Conservation (phyloP, 2,888 invertebrate species). For the Homarus gammarus region DNA sequence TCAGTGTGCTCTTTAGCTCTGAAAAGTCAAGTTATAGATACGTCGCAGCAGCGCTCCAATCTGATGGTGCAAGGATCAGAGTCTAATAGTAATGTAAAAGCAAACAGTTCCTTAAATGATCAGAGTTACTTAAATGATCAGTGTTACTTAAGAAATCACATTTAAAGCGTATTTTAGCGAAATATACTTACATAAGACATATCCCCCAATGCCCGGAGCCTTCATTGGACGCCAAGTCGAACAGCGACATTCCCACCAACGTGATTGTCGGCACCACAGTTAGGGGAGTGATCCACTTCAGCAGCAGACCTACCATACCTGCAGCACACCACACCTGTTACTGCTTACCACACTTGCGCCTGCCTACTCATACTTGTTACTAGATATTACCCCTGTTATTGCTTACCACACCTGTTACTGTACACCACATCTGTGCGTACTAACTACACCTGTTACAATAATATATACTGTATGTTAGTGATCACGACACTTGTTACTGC, state of each 20-base stretch:
- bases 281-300: constrained; percentile 89
- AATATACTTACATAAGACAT: constrained; percentile 25
- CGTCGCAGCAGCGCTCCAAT: background rate
- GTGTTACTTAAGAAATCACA: background rate
- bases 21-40: background rate
- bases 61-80: background rate
- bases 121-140: background rate
- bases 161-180: too few relatives aligned
- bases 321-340: constrained; percentile 60
- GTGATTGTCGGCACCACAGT: constrained; percentile 92
- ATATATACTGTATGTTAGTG: background rate
- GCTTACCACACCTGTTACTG: too few relatives aligned
- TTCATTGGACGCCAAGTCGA: constrained; percentile 88
- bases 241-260: constrained; percentile 90
- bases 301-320: constrained; percentile 87
- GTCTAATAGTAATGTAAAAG: background rate
- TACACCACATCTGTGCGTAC: too few relatives aligned
- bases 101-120: background rate
- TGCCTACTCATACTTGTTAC: too few relatives aligned
- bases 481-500: too few relatives aligned
- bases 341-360: background rate
- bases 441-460: background rate
- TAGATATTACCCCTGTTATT: too few relatives aligned
- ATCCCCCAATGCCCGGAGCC: constrained; percentile 82
- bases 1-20: background rate